A percentile compares a stretch with the other conserved stretches of the same genome.
These are phyloP conservation scores for Trachythela sp. DNA, from an alignment of 64 coral and sea anemone species.

Conservation along the genomic window DNA sequence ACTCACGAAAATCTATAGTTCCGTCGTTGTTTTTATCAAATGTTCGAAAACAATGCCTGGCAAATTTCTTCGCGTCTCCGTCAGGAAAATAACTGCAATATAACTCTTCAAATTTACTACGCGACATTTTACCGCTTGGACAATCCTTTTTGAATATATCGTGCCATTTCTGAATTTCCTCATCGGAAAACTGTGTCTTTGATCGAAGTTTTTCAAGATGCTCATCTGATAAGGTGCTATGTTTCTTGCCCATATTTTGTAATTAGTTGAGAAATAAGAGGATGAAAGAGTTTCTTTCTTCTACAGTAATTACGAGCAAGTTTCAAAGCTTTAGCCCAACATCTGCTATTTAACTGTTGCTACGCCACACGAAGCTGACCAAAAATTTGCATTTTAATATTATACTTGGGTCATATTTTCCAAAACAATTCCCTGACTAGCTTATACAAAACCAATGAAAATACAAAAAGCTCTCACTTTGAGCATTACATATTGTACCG, in stretches of 20 bases:
- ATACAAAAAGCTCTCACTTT: constrained; percentile 15
- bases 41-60: constrained; percentile 6
- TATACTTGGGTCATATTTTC: neutral
- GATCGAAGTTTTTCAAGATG: neutral
- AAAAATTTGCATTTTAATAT: constrained; percentile 31
- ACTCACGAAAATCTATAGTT: neutral
- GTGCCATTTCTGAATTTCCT: constrained; percentile 10
- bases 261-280: neutral
- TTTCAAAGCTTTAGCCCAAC: neutral
- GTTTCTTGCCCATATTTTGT: neutral
- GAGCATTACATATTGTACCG: neutral
- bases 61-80: constrained; percentile 12
- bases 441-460: constrained; percentile 20
- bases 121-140: constrained; percentile 16
- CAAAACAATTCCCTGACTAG: constrained; percentile 5
- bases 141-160: constrained; percentile 20
- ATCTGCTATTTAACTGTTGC: constrained; percentile 32
- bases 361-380: constrained; percentile 10
- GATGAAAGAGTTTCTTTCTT: neutral
- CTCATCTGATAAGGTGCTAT: constrained; percentile 7
- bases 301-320: neutral
- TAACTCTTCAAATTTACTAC: constrained; percentile 13
- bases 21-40: constrained; percentile 23
- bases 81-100: constrained; percentile 28
- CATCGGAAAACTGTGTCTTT: neutral